Base-by-base conservation (phyloP, 1,140 invertebrate genomes). In the Cherax quadricarinatus region DNA sequence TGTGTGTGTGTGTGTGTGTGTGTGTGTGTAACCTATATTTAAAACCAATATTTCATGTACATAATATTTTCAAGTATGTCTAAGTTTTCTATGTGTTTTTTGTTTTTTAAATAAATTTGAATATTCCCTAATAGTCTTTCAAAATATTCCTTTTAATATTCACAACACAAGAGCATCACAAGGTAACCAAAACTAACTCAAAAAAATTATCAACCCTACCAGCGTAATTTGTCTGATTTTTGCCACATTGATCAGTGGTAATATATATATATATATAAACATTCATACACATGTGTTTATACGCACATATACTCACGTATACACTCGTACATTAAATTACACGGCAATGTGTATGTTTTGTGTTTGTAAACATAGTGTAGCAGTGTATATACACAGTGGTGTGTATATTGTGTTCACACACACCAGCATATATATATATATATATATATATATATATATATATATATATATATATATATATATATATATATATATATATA, bases 201-300 rank as follows among this genome's bases (percentile, higher is more conserved):
- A 57, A 57, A 4, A 57, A 5, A n/a, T n/a, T 57, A 6, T 57
- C 53, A 57, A 41, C 30, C 30, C 30, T 41, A 41, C 30, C 30
- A 41, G 30, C 30, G 30, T 41, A 41, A 41, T 41, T 41, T 41
- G 30, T 41, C 30, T 41, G 0, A 41, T 41, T 41, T 41, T 2
- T 6, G 53, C 53, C 53, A 10, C 9, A 57, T 6, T 18, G 66
- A 70, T 2, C 66, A 70, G 6, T 70, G 18, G 0, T 18, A 1
- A 70, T 70, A 70, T 70, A 70, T 70, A 70, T 70, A 70, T 70
- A 70, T 70, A 70, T 70, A 70, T 70, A 70, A 14, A 70, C 21
- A 70, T 70, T 14, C 21, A 70, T 70, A 70, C 21, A 70, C 21
- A 70, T 70, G 18, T 70, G 18, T 21, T 18, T 70, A 70, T 21